Evolutionary conservation across 2,888 invertebrate species (phyloP).

Genomic region (Drosophila peninsularis): DNA sequence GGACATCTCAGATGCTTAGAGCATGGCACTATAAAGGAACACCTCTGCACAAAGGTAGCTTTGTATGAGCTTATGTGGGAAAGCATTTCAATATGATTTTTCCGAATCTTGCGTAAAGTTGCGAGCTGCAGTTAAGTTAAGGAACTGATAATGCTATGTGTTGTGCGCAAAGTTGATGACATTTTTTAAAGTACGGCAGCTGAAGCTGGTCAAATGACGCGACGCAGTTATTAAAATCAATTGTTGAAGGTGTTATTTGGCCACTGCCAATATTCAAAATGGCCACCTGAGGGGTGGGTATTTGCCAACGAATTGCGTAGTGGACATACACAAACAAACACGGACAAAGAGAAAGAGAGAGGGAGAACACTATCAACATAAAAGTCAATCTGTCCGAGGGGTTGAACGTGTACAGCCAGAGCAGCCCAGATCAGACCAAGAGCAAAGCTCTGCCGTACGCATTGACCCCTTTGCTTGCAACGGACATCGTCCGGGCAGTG

Average conservation of each 20-base stretch:
- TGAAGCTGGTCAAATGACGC: conserved; percentile 33
- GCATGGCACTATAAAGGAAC: neutral
- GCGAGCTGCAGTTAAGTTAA: neutral
- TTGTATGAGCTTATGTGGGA: conserved; percentile 1
- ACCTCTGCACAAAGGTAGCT: neutral
- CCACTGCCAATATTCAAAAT: conserved; percentile 61
- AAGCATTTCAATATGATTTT: conserved; percentile 1
- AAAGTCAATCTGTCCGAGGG: conserved; percentile 76
- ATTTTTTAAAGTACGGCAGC: conserved; percentile 9
- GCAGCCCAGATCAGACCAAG: conserved; percentile 28
- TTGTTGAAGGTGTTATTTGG: conserved; percentile 51
- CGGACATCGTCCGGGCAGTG: conserved; percentile 38
- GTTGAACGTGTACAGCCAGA: conserved; percentile 57
- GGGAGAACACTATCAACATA: conserved; percentile 60
- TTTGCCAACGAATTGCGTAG: conserved; percentile 45
- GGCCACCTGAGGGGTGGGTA: conserved; percentile 67
- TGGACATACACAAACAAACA: conserved; percentile 50
- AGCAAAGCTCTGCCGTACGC: conserved; percentile 37
- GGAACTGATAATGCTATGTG: neutral
- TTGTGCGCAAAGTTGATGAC: neutral
- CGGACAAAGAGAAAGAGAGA: conserved; percentile 24
- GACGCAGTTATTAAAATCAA: conserved; percentile 57
- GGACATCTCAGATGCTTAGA: too few species aligned
- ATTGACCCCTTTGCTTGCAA: conserved; percentile 71
- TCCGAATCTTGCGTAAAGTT: neutral